Percentiles rank a stretch among this genome's conserved stretches.
Evolutionary conservation across 2,888 invertebrate species (phyloP).

Genomic region (Isoperla grammatica): DNA sequence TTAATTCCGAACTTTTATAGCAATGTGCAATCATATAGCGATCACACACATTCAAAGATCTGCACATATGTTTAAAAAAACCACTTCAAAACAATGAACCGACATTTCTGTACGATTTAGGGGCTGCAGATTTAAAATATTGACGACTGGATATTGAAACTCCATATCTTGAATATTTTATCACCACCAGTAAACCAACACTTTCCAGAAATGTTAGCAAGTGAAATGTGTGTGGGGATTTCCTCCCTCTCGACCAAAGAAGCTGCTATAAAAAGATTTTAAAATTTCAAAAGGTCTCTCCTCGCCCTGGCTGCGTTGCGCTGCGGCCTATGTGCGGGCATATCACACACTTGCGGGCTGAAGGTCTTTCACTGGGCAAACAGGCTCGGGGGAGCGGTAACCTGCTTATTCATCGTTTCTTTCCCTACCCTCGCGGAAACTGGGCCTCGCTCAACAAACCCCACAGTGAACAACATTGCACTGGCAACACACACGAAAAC

Average conservation of each 20-base stretch:
- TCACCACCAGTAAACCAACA: too few relatives aligned
- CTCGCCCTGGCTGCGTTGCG: background rate
- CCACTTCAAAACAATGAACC: too few relatives aligned
- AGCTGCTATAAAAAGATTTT: slow-evolving; percentile 12
- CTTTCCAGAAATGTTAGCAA: slow-evolving; percentile 6
- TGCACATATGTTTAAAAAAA: too few relatives aligned
- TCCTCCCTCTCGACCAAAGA: background rate
- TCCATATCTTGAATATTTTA: too few relatives aligned
- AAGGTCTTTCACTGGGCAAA: slow-evolving; percentile 1
- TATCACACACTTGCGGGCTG: slow-evolving; percentile 7
- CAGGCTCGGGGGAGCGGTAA: slow-evolving; percentile 11
- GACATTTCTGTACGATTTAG: too few relatives aligned
- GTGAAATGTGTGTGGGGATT: slow-evolving; percentile 7
- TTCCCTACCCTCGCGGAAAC: background rate
- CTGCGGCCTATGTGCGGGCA: slow-evolving; percentile 8
- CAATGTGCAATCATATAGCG: too few relatives aligned
- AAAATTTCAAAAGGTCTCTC: slow-evolving; percentile 14
- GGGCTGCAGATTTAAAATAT: too few relatives aligned
- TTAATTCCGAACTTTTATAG: too few relatives aligned
- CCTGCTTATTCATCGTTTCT: slow-evolving; percentile 17
- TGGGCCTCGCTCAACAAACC: background rate
- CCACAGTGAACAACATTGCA: too few relatives aligned
- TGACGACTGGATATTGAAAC: too few relatives aligned
- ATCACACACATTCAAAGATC: too few relatives aligned
- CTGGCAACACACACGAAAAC: too few relatives aligned